A percentile compares a stretch with the other conserved stretches of the same genome.
phyloP scores from a whole-genome alignment of 37 sponge, comb jelly and placozoan species.

The Geodia barretti region DNA sequence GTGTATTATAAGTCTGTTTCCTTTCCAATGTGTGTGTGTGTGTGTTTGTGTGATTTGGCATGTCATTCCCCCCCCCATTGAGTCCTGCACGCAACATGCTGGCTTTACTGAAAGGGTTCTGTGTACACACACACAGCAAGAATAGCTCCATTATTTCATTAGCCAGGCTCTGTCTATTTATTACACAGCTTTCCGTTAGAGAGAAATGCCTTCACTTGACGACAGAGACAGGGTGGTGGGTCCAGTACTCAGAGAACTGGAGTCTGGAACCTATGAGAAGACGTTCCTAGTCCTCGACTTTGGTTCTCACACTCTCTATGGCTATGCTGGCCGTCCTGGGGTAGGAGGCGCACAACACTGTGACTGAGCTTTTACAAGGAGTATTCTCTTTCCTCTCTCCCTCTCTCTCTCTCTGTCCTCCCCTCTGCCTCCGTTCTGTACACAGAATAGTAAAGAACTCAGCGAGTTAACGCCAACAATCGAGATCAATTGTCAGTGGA shows the following conservation, averaged over 20 bases:
- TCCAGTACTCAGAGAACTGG: slow-evolving; percentile 21
- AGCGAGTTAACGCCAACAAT: neutral
- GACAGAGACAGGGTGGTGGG: slow-evolving; percentile 33
- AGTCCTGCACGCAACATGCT: neutral
- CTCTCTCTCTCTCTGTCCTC: too few species aligned
- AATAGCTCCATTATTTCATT: neutral
- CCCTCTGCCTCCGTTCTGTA: too few species aligned
- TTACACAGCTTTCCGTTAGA: too few species aligned
- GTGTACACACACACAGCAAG: neutral
- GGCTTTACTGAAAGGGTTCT: neutral
- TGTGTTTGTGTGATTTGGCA: too few species aligned
- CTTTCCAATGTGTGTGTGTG: too few species aligned
- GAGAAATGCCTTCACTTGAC: slow-evolving; percentile 51
- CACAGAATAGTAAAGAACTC: slow-evolving; percentile 12
- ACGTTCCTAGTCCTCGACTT: slow-evolving; percentile 51
- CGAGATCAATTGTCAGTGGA: slow-evolving; percentile 66
- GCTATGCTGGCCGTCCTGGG: slow-evolving; percentile 49
- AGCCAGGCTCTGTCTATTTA: neutral
- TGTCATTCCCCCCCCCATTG: too few species aligned
- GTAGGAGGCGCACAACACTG: neutral
- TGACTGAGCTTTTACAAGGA: neutral
- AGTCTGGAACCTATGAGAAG: slow-evolving; percentile 28
- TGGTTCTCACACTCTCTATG: slow-evolving; percentile 30
- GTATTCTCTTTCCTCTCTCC: neutral
- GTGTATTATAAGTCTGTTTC: too few species aligned